Conservation (phyloP, 2,113 vertebrate genomes). For the Ailuropoda melanoleuca region DNA sequence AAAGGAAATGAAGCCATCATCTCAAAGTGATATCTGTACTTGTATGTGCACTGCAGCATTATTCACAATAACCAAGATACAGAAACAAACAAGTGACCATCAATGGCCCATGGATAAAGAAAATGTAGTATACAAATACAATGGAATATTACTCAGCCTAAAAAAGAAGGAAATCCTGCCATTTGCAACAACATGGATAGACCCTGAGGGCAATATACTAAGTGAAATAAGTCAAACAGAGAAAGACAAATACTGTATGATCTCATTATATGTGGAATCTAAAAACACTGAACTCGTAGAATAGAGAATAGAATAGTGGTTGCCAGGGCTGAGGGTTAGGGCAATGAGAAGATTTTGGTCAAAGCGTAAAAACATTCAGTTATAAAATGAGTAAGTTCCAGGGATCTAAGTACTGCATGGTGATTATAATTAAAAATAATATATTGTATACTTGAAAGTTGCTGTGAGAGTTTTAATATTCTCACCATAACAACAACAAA, state of each 20-base stretch:
- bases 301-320: background rate
- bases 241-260: background rate
- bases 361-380: background rate
- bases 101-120: background rate
- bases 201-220: background rate
- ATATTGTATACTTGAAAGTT: background rate
- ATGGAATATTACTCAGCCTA: background rate
- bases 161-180: background rate
- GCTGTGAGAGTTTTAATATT: background rate
- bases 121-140: background rate
- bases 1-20: background rate
- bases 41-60: background rate
- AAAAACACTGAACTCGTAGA: background rate
- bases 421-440: background rate
- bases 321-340: background rate
- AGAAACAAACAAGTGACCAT: background rate
- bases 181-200: background rate
- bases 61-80: background rate
- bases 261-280: background rate
- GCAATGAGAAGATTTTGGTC: background rate
- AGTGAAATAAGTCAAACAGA: background rate
- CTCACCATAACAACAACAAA: background rate
- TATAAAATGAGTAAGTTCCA: background rate
- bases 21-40: background rate
- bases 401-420: background rate